Percentiles rank a stretch among this genome's conserved stretches.
These are phyloP conservation scores for Pollenia amentaria DNA, from an alignment of 2,888 invertebrate species.

Conservation along the genomic window DNA sequence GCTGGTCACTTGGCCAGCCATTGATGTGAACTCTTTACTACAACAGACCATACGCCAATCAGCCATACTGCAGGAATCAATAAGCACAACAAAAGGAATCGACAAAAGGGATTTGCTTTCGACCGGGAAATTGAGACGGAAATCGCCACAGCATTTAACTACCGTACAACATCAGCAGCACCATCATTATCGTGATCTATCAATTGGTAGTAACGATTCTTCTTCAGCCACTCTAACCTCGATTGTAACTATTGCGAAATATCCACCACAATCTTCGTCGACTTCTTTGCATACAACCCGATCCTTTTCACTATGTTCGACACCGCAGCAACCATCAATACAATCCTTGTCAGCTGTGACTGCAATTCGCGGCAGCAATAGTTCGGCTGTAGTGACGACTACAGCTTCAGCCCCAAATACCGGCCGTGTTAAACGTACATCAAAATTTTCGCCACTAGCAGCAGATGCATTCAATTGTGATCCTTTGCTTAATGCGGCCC, in stretches of 20 bases:
- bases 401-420: slow-evolving; percentile 76
- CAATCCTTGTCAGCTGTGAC: slow-evolving; percentile 76
- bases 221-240: slow-evolving; percentile 82
- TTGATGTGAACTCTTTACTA: slow-evolving; percentile 84
- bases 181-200: slow-evolving; percentile 58
- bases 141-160: slow-evolving; percentile 53
- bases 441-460: slow-evolving; percentile 78
- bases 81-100: slow-evolving; percentile 68
- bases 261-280: slow-evolving; percentile 75
- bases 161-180: slow-evolving; percentile 54
- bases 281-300: slow-evolving; percentile 66
- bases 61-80: slow-evolving; percentile 81
- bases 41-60: slow-evolving; percentile 84
- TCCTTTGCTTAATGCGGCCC: slow-evolving; percentile 79
- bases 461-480: slow-evolving; percentile 81
- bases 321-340: slow-evolving; percentile 75
- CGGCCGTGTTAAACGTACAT: slow-evolving; percentile 75
- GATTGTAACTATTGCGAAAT: slow-evolving; percentile 81
- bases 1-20: slow-evolving; percentile 85
- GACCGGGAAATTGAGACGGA: slow-evolving; percentile 42
- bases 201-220: slow-evolving; percentile 81
- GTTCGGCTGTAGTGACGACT: slow-evolving; percentile 76
- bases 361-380: slow-evolving; percentile 78
- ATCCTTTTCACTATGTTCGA: slow-evolving; percentile 65
- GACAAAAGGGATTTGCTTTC: slow-evolving; percentile 20